Conservation (phyloP, 2,113 vertebrate genomes). For the Sinocyclocheilus rhinocerous region DNA sequence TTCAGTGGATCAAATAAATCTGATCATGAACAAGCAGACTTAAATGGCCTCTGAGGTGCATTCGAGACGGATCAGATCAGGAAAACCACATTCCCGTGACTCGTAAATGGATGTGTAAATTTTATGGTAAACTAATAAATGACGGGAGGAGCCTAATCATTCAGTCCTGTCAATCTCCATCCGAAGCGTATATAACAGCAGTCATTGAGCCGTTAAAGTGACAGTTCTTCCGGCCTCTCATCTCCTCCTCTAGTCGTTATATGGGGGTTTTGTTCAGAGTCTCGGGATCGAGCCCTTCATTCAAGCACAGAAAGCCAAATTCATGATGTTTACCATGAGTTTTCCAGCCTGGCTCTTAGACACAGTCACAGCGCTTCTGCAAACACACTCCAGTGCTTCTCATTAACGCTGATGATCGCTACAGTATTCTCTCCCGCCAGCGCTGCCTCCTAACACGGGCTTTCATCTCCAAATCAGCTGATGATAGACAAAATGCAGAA, state of each 20-base stretch:
- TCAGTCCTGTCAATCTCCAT: conserved; percentile 9
- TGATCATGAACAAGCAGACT: neutral
- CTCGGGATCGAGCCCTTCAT: neutral
- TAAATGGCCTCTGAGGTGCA: neutral
- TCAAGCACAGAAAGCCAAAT: neutral
- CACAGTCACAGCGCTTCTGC: neutral
- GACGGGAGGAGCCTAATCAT: conserved; percentile 12
- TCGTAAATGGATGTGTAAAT: neutral
- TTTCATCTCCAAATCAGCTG: neutral
- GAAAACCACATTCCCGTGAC: neutral
- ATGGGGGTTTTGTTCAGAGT: neutral
- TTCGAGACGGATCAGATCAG: neutral
- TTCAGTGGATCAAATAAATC: neutral
- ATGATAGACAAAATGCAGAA: neutral
- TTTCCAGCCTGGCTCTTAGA: neutral
- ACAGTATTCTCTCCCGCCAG: no score
- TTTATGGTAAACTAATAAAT: neutral
- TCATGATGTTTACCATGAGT: neutral
- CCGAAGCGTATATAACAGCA: neutral
- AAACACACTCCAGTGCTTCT: neutral
- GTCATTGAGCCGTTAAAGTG: conserved; percentile 4
- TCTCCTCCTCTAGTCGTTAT: neutral
- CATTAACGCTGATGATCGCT: neutral
- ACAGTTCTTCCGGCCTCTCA: neutral
- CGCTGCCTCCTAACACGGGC: neutral